phyloP scores from a whole-genome alignment of 1,140 invertebrate species.

The Pogonomyrmex barbatus region DNA sequence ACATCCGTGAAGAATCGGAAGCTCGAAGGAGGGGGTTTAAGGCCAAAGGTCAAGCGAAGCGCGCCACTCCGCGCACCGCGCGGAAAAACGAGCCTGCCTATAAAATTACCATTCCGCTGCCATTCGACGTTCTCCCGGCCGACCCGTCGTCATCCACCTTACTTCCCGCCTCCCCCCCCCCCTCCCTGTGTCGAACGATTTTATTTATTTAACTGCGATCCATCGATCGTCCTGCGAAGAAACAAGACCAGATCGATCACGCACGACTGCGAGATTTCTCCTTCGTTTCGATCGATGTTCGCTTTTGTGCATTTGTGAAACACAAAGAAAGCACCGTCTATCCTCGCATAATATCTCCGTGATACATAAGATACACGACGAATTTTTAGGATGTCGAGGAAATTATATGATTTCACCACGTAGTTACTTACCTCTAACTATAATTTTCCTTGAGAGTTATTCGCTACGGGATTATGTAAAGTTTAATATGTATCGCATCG shows the following conservation, averaged over 20 bases:
- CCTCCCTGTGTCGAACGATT: background rate
- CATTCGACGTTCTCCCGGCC: conserved; percentile 31
- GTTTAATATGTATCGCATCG: conserved; percentile 12
- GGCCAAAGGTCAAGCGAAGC: conserved; percentile 46
- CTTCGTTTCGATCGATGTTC: background rate
- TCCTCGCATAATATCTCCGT: background rate
- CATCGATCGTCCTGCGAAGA: conserved; percentile 2
- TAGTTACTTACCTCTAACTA: conserved; percentile 4
- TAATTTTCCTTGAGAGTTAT: background rate
- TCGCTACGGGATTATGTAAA: conserved; percentile 31
- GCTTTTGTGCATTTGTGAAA: background rate
- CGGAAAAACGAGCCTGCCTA: conserved; percentile 59
- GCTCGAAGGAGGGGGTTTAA: conserved; percentile 37
- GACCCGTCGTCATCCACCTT: background rate
- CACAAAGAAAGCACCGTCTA: background rate
- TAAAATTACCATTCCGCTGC: conserved; percentile 68
- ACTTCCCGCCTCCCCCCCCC: background rate
- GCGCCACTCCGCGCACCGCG: conserved; percentile 5
- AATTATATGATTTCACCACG: conserved; percentile 25
- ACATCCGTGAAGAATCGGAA: conserved; percentile 70
- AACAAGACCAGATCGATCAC: conserved; percentile 40
- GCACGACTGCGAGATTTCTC: background rate
- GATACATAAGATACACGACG: background rate
- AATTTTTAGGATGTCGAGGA: conserved; percentile 9
- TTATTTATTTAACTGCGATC: conserved; percentile 57